phyloP scores from a whole-genome alignment of 2,113 vertebrate species.

The Calonectris borealis region DNA sequence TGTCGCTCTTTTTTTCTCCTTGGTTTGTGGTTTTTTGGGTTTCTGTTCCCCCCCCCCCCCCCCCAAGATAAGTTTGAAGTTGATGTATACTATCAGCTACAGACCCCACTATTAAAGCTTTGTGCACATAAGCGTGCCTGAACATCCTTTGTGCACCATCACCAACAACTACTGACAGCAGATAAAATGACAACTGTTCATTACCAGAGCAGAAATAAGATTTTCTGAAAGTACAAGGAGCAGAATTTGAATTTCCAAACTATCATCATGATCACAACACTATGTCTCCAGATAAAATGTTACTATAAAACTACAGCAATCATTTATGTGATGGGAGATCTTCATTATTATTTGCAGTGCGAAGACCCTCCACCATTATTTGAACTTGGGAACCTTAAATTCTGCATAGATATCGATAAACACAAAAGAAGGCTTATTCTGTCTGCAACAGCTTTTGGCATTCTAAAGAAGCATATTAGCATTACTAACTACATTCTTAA shows the following conservation, averaged over 20 bases:
- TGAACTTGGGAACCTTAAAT: not conserved
- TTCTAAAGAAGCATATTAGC: not conserved
- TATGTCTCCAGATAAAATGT: not conserved
- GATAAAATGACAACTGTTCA: not conserved
- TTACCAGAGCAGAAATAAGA: not conserved
- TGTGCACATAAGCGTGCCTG: fast-evolving
- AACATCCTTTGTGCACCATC: not conserved
- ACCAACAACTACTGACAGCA: not conserved
- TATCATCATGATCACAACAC: not conserved
- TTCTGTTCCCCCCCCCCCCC: no score
- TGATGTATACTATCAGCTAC: not conserved
- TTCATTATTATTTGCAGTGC: not conserved
- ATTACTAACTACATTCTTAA: not conserved
- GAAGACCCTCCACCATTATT: not conserved
- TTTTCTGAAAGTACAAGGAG: not conserved
- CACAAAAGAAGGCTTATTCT: not conserved
- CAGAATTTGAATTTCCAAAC: not conserved
- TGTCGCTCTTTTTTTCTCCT: not conserved
- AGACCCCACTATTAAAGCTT: not conserved
- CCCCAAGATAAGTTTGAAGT: not conserved
- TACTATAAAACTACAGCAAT: not conserved
- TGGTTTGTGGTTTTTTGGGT: not conserved
- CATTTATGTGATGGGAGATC: not conserved
- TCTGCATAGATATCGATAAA: not conserved
- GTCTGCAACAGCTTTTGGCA: not conserved